A percentile compares a stretch with the other conserved stretches of the same genome.
Conservation (phyloP, 2,113 vertebrate genomes). For the Melozone crissalis region DNA sequence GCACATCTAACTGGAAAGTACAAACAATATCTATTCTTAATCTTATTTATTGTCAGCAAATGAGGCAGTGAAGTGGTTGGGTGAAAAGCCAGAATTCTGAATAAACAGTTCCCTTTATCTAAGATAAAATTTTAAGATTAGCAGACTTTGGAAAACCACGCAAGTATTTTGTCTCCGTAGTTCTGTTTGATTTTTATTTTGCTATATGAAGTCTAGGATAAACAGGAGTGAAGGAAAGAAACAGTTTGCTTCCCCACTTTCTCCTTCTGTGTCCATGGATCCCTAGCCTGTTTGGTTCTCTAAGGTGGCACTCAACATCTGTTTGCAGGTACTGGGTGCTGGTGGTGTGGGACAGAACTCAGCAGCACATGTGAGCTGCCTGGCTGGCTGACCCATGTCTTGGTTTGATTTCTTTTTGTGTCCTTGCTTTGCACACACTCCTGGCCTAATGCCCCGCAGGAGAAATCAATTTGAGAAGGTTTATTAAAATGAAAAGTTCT, state of each 20-base stretch:
- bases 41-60: neutral
- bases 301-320: neutral
- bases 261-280: neutral
- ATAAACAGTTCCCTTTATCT: neutral
- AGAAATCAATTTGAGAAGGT: neutral
- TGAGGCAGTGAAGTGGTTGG: neutral
- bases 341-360: neutral
- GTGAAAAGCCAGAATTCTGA: neutral
- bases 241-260: neutral
- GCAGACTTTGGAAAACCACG: neutral
- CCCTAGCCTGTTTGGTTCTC: neutral
- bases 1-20: neutral
- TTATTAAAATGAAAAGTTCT: conserved; percentile 12
- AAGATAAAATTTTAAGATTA: neutral
- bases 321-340: neutral
- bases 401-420: neutral
- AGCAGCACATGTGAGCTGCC: neutral
- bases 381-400: neutral
- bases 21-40: conserved; percentile 24
- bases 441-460: neutral
- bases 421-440: neutral
- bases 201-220: neutral
- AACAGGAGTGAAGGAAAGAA: neutral
- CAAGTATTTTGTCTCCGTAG: neutral
- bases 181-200: neutral